Evolutionary conservation across 2,113 vertebrate genomes (phyloP), one percentile per base, ranked within the genome.

Genomic region (Alethe castanea): DNA sequence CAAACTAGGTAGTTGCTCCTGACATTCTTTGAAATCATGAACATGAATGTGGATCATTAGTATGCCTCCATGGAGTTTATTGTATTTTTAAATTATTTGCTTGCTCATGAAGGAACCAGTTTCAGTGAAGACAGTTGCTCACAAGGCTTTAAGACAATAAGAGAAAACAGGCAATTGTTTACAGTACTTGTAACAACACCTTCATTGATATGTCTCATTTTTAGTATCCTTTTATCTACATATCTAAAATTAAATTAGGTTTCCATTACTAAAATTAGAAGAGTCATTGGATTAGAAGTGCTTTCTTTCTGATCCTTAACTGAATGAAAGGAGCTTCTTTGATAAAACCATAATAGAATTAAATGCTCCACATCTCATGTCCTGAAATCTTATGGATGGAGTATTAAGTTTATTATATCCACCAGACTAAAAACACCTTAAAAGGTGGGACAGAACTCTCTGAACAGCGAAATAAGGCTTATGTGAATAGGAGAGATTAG

Each of bases 251-350:
- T 96, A 96, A 97, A 97, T 98, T 97, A 97, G 47, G 25, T 73
- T 60, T 97, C 97, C 98, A 98, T 98, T 98, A 98, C 96, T 90
- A 97, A 97, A 97, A 98, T 98, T 95, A 97, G 87, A 91, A 87
- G 88, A 96, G 59, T 94, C 88, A 97, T 95, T 97, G 94, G 94
- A 97, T 97, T 97, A 96, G 65, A 96, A 94, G 83, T 89, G 76
- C 94, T 96, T 96, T 84, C 76, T 94, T 88, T 80, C 95, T 95
- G 95, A 96, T 94, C 38, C 88, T 95, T 96, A 96, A 90, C 88
- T 89, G 93, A 97, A 95, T 93, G 88, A 85, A 96, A 96, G 96
- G 67, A 87, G 61, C 81, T 97, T 83, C 59, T 94, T 96, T 89
- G 94, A 96, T 97, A 96, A 97, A 97, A 94, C 85, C 94, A 3